Evolutionary conservation across 2,888 invertebrate species (phyloP).

Genomic region (Ernsta delagoae): DNA sequence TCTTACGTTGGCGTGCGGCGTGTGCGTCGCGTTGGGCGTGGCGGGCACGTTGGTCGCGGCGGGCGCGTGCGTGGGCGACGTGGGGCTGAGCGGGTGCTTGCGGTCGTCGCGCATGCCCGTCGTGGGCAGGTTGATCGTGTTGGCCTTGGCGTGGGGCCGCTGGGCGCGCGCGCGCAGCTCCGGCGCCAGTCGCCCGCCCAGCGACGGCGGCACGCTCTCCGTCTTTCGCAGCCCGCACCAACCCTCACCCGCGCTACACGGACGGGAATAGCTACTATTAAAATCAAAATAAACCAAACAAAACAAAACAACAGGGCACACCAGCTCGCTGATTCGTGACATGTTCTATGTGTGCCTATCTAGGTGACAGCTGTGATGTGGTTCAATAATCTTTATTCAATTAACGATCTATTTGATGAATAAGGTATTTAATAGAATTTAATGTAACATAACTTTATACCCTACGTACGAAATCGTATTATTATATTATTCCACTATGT

Average conservation of each 20-base stretch:
- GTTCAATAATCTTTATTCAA: no score
- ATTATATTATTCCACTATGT: not conserved
- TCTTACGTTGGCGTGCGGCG: slow-evolving; percentile 44
- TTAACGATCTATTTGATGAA: no score
- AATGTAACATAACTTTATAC: not conserved
- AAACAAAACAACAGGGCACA: slow-evolving; percentile 55
- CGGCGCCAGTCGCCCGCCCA: slow-evolving; percentile 65
- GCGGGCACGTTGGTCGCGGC: not conserved
- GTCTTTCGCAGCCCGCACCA: slow-evolving; percentile 76
- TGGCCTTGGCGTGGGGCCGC: slow-evolving; percentile 80
- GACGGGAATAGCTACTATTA: slow-evolving; percentile 62
- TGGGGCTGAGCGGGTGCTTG: slow-evolving; percentile 61
- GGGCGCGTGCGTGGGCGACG: slow-evolving; percentile 61
- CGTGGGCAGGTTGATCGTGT: slow-evolving; percentile 86
- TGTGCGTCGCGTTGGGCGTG: not conserved
- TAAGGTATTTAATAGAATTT: not conserved
- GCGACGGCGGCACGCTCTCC: slow-evolving; percentile 72
- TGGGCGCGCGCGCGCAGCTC: slow-evolving; percentile 68
- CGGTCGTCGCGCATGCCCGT: slow-evolving; percentile 64
- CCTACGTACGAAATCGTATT: not conserved
- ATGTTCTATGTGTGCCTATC: slow-evolving; percentile 7
- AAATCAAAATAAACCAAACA: slow-evolving; percentile 53
- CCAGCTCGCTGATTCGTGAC: slow-evolving; percentile 33
- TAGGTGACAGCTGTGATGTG: no score
- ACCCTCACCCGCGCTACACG: slow-evolving; percentile 63